Percentiles rank a stretch among this genome's conserved stretches.
Conservation (phyloP, 2,113 vertebrate species). For the Takifugu bimaculatus region DNA sequence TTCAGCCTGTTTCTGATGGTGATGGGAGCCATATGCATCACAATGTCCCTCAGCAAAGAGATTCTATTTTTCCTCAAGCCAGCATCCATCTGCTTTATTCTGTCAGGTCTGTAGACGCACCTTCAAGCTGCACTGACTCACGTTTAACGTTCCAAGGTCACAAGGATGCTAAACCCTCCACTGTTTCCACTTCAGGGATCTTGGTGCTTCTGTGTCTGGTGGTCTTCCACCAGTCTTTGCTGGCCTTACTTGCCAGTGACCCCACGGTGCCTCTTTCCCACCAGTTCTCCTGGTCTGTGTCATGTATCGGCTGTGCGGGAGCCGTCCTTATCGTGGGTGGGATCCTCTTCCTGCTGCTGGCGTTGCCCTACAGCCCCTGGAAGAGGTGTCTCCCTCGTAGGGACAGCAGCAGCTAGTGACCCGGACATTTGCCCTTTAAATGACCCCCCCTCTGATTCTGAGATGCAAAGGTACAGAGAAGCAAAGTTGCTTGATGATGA, state of each 20-base stretch:
- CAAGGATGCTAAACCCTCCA: neutral
- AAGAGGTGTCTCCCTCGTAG: slow-evolving; percentile 66
- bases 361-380: slow-evolving; percentile 76
- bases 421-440: slow-evolving; percentile 25
- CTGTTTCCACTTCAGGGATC: slow-evolving; percentile 65
- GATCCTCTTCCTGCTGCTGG: slow-evolving; percentile 76
- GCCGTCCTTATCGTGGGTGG: slow-evolving; percentile 75
- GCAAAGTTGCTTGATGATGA: neutral
- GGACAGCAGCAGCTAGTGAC: slow-evolving; percentile 58
- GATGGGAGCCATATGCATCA: slow-evolving; percentile 82
- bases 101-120: slow-evolving; percentile 74
- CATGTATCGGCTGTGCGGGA: slow-evolving; percentile 76
- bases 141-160: no score
- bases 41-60: slow-evolving; percentile 83
- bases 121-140: no score
- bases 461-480: neutral
- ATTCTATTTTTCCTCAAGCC: slow-evolving; percentile 84
- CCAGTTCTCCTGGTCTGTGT: slow-evolving; percentile 84
- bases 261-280: slow-evolving; percentile 72
- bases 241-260: slow-evolving; percentile 72
- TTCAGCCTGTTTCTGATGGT: slow-evolving; percentile 79
- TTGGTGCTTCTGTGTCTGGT: slow-evolving; percentile 77
- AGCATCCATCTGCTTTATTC: slow-evolving; percentile 80
- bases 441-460: no score
- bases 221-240: slow-evolving; percentile 82